Evolutionary conservation across 2,797 vertebrate species (phyloP).

Genomic region (Crypturellus tataupa): DNA sequence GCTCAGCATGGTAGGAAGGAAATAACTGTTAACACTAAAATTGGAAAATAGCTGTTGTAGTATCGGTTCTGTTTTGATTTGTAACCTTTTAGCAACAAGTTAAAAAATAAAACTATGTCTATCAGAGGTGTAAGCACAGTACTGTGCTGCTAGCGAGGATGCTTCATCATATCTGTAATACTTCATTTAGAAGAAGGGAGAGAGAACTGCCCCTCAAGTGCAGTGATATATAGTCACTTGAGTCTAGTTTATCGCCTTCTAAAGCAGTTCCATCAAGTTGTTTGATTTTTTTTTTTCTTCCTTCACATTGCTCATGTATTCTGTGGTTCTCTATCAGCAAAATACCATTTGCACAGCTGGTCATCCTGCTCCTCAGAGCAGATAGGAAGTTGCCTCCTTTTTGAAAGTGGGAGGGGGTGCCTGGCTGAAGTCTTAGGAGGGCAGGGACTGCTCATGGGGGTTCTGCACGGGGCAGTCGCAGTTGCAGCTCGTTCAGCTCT

Average conservation of each 20-base stretch:
- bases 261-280: neutral
- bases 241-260: neutral
- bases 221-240: neutral
- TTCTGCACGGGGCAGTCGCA: rapidly evolving
- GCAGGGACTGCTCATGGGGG: neutral
- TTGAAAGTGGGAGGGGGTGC: neutral
- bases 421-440: neutral
- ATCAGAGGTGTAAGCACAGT: neutral
- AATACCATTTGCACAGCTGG: neutral
- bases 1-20: neutral
- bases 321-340: neutral
- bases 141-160: neutral
- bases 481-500: neutral
- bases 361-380: neutral
- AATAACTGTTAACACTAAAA: neutral
- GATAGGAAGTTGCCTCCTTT: neutral
- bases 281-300: neutral
- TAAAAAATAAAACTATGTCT: neutral
- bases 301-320: neutral
- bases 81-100: neutral
- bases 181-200: neutral
- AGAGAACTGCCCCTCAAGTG: neutral
- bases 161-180: neutral
- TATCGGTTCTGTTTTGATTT: constrained; percentile 7
- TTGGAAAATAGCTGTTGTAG: constrained; percentile 30